Conservation (phyloP, 2,888 invertebrate genomes). For the Melanostoma mellinum region DNA sequence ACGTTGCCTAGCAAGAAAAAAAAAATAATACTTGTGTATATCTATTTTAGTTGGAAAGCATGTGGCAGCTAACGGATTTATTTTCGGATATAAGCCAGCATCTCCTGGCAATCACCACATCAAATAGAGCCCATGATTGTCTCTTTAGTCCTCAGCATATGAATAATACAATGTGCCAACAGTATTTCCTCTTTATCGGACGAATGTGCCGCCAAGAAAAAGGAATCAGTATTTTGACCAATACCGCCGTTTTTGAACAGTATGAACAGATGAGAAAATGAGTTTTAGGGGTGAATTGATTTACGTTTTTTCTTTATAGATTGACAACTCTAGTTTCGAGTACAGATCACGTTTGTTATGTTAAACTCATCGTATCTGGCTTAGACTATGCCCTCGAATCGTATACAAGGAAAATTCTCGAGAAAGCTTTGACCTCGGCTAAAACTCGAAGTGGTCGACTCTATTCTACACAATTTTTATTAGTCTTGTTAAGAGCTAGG, state of each 20-base stretch:
- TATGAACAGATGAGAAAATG: slow-evolving; percentile 77
- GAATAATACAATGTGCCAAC: slow-evolving; percentile 94
- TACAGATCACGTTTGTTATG: slow-evolving; percentile 94
- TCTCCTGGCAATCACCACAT: slow-evolving; percentile 87
- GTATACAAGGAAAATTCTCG: slow-evolving; percentile 86
- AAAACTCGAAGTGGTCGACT: slow-evolving; percentile 85
- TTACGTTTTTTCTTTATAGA: slow-evolving; percentile 82
- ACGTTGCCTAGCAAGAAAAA: background rate
- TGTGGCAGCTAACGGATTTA: slow-evolving; percentile 89
- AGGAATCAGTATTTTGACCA: slow-evolving; percentile 88
- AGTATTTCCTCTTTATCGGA: slow-evolving; percentile 96
- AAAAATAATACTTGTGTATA: background rate
- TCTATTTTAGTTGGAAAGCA: slow-evolving; percentile 85
- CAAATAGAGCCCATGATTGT: slow-evolving; percentile 92
- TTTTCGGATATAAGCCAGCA: slow-evolving; percentile 91
- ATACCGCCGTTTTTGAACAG: slow-evolving; percentile 89
- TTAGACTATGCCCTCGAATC: slow-evolving; percentile 93
- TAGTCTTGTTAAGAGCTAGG: slow-evolving; percentile 90
- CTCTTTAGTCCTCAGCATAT: slow-evolving; percentile 94
- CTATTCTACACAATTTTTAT: slow-evolving; percentile 95
- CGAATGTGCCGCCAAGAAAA: slow-evolving; percentile 89
- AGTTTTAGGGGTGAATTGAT: background rate
- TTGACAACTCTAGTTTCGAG: slow-evolving; percentile 90
- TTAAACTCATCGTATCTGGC: slow-evolving; percentile 95
- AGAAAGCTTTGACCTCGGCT: slow-evolving; percentile 80